phyloP scores from a whole-genome alignment of 2,797 vertebrate species.

The Fistularia commersonii region DNA sequence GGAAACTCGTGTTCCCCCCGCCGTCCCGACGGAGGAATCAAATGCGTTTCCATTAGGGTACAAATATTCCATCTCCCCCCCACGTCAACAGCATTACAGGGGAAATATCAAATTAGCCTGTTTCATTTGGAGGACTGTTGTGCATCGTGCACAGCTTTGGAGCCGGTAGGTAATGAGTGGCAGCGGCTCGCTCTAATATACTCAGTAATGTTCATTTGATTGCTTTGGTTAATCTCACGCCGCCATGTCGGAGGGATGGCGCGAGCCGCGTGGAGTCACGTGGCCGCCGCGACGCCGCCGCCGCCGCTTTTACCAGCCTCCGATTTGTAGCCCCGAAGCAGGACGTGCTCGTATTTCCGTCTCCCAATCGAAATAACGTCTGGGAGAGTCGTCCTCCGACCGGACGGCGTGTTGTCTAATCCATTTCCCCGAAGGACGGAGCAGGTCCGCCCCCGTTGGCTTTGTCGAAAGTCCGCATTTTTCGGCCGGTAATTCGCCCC shows the following conservation, averaged over 20 bases:
- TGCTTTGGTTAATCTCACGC: conserved; percentile 75
- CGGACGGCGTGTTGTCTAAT: too few relatives aligned
- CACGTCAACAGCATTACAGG: conserved; percentile 67
- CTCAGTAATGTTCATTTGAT: conserved; percentile 79
- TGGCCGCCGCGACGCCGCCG: not conserved
- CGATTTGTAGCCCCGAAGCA: too few relatives aligned
- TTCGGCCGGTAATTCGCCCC: too few relatives aligned
- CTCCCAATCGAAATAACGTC: too few relatives aligned
- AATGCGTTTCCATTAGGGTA: conserved; percentile 68
- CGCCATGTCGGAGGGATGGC: conserved; percentile 36
- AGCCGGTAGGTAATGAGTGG: conserved; percentile 71
- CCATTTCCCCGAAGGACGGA: too few relatives aligned
- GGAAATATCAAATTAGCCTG: conserved; percentile 78
- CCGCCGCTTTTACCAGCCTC: too few relatives aligned
- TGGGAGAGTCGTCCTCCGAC: too few relatives aligned
- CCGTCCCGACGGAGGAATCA: conserved; percentile 52
- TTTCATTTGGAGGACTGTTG: conserved; percentile 76
- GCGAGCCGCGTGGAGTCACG: too few relatives aligned
- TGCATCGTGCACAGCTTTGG: conserved; percentile 66
- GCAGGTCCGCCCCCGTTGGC: too few relatives aligned
- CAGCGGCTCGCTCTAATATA: conserved; percentile 72
- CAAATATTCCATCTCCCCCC: conserved; percentile 60
- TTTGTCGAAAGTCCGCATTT: too few relatives aligned
- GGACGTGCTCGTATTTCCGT: too few relatives aligned
- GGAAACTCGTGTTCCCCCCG: conserved; percentile 21